phyloP scores from a whole-genome alignment of 2,888 invertebrate genomes.

The Drosophila neonasuta region DNA sequence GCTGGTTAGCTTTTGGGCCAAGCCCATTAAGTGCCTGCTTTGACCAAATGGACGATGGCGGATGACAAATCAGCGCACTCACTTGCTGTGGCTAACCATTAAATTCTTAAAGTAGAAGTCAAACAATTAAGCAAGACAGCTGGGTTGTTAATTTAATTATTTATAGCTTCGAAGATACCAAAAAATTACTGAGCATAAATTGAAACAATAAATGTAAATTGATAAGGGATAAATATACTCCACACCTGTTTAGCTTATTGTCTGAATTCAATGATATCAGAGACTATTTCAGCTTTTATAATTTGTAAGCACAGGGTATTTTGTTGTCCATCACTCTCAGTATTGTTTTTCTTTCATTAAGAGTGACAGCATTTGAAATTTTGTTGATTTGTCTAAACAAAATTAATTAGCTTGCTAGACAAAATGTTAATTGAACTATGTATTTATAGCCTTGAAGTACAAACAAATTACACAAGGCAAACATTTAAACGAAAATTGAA shows the following conservation, averaged over 20 bases:
- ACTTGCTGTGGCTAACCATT: constrained; percentile 24
- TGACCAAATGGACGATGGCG: constrained; percentile 21
- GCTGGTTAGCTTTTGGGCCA: constrained; percentile 3
- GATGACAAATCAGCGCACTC: constrained; percentile 22
- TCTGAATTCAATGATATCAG: too few relatives aligned
- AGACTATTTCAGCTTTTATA: too few relatives aligned
- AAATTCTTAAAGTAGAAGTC: constrained; percentile 1
- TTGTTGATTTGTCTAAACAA: constrained; percentile 14
- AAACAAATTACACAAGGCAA: too few relatives aligned
- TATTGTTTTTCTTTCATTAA: neutral
- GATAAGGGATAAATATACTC: too few relatives aligned
- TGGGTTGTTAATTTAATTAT: neutral
- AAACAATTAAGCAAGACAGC: neutral
- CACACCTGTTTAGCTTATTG: too few relatives aligned
- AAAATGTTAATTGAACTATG: constrained; percentile 12
- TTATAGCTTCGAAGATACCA: too few relatives aligned
- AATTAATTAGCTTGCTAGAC: constrained; percentile 14
- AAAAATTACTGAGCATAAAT: too few relatives aligned
- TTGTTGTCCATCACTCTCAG: neutral
- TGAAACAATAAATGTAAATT: too few relatives aligned
- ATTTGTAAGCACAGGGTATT: neutral
- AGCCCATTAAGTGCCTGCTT: constrained; percentile 36
- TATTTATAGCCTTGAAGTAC: too few relatives aligned
- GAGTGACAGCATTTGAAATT: constrained; percentile 34
- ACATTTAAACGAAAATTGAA: too few relatives aligned